These are phyloP conservation scores for Enteromius paludinosus DNA, from an alignment of 2,797 vertebrate species.

Conservation along the genomic window DNA sequence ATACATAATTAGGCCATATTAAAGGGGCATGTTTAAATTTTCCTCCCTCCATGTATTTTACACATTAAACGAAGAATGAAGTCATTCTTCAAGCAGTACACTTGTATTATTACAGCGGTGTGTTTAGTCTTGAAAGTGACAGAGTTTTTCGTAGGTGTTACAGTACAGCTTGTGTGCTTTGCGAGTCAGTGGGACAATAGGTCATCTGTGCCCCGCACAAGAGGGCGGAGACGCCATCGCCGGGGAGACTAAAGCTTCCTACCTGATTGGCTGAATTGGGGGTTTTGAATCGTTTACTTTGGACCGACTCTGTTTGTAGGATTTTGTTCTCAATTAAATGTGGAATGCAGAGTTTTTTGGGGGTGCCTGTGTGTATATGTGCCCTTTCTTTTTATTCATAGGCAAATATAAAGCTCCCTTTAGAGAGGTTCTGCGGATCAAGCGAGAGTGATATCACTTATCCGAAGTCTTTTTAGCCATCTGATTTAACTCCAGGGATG, in stretches of 20 bases:
- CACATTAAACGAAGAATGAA: background rate
- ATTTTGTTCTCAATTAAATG: slow-evolving; percentile 76
- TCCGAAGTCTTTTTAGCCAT: slow-evolving; percentile 17
- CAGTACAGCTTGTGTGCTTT: slow-evolving; percentile 49
- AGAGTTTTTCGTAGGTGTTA: slow-evolving; percentile 28
- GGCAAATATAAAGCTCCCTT: slow-evolving; percentile 34
- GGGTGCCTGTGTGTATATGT: slow-evolving; percentile 57
- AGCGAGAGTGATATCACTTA: slow-evolving; percentile 16
- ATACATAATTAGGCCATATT: background rate
- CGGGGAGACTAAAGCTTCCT: slow-evolving; percentile 61
- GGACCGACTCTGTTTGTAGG: slow-evolving; percentile 66
- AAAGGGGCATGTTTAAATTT: slow-evolving; percentile 5
- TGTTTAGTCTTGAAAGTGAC: slow-evolving; percentile 33
- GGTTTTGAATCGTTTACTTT: slow-evolving; percentile 74
- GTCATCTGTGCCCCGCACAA: slow-evolving; percentile 73
- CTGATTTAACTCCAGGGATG: slow-evolving; percentile 2
- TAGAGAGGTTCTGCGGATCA: slow-evolving; percentile 1
- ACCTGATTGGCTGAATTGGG: slow-evolving; percentile 67
- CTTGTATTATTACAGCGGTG: slow-evolving; percentile 16
- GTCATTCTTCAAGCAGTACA: background rate
- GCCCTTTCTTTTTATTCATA: slow-evolving; percentile 60
- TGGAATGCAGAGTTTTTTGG: slow-evolving; percentile 72
- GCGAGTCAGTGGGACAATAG: slow-evolving; percentile 72
- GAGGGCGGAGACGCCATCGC: slow-evolving; percentile 62
- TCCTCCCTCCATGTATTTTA: background rate